These are phyloP conservation scores for Varecia variegata DNA, from an alignment of 2,797 vertebrate genomes.

Conservation along the genomic window DNA sequence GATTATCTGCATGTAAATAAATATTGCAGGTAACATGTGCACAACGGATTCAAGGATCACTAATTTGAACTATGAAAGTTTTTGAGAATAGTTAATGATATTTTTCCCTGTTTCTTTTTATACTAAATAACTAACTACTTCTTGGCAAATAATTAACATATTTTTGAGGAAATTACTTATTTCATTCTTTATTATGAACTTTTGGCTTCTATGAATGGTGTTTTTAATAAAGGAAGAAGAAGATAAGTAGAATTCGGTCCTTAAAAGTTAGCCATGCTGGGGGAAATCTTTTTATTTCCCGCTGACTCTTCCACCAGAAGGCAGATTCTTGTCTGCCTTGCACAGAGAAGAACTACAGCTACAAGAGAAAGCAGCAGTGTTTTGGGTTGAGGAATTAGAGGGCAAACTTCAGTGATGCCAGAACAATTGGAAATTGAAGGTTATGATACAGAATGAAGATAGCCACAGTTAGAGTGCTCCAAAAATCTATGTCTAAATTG, in stretches of 20 bases:
- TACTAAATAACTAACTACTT: background rate
- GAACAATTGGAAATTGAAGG: background rate
- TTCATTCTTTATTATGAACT: background rate
- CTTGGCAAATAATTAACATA: background rate
- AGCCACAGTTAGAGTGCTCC: background rate
- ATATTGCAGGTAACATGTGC: background rate
- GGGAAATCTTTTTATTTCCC: background rate
- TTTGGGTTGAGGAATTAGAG: background rate
- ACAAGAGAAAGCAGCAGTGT: background rate
- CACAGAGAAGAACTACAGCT: background rate
- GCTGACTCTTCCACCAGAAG: rapidly evolving
- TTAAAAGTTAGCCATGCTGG: background rate
- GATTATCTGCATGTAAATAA: background rate
- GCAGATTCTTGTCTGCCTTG: background rate
- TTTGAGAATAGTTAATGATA: background rate
- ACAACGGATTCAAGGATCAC: background rate
- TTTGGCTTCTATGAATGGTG: background rate
- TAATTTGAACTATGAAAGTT: background rate
- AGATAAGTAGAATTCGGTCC: background rate
- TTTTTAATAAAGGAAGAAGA: background rate
- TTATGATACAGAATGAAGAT: background rate
- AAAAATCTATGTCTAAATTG: background rate
- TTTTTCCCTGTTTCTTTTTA: background rate
- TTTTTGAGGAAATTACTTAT: background rate
- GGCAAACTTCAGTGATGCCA: background rate